phyloP scores from a whole-genome alignment of 2,113 vertebrate genomes.

The Nesoenas mayeri region DNA sequence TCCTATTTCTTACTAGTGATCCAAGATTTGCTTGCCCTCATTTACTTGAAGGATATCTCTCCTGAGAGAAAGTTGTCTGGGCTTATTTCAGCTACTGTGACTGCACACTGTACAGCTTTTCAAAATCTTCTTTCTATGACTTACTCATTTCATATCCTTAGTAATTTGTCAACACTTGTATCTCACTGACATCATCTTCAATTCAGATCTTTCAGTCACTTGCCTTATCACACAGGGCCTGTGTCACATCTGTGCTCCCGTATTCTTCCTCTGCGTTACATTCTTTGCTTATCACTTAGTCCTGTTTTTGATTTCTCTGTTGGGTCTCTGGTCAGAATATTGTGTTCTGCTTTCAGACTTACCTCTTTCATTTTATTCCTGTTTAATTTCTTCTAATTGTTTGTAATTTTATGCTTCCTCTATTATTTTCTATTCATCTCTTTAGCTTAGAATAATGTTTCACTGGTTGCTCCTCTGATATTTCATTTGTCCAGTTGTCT shows the following conservation, averaged over 20 bases:
- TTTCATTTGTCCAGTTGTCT: neutral
- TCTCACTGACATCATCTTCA: neutral
- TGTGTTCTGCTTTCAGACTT: neutral
- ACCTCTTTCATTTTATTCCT: neutral
- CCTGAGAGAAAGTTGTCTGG: neutral
- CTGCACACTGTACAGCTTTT: neutral
- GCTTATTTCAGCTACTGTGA: neutral
- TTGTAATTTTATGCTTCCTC: neutral
- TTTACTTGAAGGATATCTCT: neutral
- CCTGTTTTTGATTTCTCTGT: neutral
- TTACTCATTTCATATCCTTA: neutral
- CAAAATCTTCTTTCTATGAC: neutral
- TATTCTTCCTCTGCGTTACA: neutral
- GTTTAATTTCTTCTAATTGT: neutral
- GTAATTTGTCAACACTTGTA: neutral
- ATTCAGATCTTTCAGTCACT: neutral
- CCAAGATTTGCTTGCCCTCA: neutral
- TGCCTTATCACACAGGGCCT: neutral
- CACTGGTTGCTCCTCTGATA: neutral
- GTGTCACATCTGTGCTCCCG: neutral
- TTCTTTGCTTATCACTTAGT: neutral
- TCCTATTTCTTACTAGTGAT: neutral
- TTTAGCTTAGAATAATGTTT: neutral
- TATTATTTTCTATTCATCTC: neutral
- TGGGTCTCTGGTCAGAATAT: neutral